phyloP scores from a whole-genome alignment of 2,113 vertebrate species.

The Grallaria varia region DNA sequence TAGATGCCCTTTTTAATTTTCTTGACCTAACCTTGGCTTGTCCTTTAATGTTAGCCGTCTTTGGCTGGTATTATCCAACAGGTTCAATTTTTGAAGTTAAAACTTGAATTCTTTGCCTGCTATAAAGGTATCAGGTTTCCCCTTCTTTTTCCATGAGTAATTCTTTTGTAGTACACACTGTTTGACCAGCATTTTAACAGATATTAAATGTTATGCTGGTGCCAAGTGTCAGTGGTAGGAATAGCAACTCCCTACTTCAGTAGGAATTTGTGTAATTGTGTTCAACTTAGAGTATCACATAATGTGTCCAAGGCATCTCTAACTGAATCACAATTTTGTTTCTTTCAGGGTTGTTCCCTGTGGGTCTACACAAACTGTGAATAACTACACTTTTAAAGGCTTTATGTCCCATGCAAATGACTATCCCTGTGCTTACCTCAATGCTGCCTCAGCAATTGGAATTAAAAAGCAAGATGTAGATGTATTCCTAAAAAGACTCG shows the following conservation, averaged over 20 bases:
- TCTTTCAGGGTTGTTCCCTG: constrained; percentile 87
- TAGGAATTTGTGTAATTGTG: not conserved
- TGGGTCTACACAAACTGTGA: constrained; percentile 83
- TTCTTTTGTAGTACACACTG: not conserved
- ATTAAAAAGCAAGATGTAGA: constrained; percentile 89
- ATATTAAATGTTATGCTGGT: not conserved
- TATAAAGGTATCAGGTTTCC: not conserved
- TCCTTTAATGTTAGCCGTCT: not conserved
- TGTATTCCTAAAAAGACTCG: constrained; percentile 89
- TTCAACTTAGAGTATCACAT: not conserved
- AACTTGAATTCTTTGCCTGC: not conserved
- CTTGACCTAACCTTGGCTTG: constrained; percentile 4
- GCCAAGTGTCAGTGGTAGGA: not conserved
- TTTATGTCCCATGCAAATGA: constrained; percentile 91
- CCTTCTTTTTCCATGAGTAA: not conserved
- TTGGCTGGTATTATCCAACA: constrained; percentile 5
- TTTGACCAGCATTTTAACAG: not conserved
- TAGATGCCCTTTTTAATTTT: constrained; percentile 19
- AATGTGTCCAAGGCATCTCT: not conserved
- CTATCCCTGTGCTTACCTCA: constrained; percentile 93
- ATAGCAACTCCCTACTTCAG: not conserved
- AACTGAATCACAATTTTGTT: not conserved
- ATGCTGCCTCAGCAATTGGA: constrained; percentile 92
- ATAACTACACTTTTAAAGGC: constrained; percentile 86
- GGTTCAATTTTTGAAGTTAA: not conserved